Evolutionary conservation across 2,797 vertebrate genomes (phyloP).

Genomic region (Artibeus lituratus): DNA sequence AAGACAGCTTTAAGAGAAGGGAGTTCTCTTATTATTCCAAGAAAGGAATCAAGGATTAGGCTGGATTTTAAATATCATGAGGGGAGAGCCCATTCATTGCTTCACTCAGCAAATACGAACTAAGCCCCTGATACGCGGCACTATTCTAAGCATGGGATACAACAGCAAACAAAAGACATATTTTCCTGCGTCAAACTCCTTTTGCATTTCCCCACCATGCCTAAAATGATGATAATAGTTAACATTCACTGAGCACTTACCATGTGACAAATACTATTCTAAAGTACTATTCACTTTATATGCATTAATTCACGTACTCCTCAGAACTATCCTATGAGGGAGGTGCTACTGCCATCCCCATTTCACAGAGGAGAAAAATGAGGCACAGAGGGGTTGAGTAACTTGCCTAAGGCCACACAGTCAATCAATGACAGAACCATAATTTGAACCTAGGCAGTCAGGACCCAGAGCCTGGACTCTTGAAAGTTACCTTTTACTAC

Average conservation of each 20-base stretch:
- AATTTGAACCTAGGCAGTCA: neutral
- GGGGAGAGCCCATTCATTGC: neutral
- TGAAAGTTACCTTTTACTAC: neutral
- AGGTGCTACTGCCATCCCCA: neutral
- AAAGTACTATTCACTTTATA: neutral
- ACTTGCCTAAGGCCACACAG: neutral
- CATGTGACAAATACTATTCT: neutral
- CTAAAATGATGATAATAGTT: neutral
- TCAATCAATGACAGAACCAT: neutral
- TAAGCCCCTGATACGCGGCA: neutral
- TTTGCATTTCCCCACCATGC: neutral
- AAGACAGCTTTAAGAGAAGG: neutral
- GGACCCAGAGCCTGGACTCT: neutral
- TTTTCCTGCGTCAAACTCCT: neutral
- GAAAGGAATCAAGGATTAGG: neutral
- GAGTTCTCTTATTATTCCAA: neutral
- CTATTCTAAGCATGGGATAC: neutral
- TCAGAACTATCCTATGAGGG: neutral
- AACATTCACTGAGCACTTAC: neutral
- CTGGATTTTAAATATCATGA: neutral
- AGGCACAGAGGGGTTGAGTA: neutral
- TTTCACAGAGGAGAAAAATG: neutral
- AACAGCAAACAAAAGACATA: neutral
- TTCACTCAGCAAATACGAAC: neutral
- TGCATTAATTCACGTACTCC: neutral